Evolutionary conservation across 2,888 invertebrate genomes (phyloP), one percentile per base, ranked within the genome.

Genomic region (Acleris emargana): DNA sequence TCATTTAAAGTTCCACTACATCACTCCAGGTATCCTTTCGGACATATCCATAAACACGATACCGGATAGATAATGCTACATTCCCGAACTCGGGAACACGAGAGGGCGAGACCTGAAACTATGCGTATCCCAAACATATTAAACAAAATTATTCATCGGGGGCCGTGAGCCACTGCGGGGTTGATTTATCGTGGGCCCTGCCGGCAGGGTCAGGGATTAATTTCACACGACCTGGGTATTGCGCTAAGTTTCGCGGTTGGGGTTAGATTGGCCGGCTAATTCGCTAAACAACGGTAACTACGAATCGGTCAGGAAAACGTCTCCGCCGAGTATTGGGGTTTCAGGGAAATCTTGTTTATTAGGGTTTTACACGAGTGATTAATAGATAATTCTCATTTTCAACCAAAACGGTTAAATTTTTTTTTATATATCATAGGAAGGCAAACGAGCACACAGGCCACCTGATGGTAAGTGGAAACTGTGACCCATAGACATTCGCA

Each of bases 71-170:
- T 5, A 47, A 61, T 20, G 52, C 58, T 5, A 42, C 25, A 53
- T 53, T 53, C 64, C 58, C 9, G 16, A 57, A 38, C 50, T 49
- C 38, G 43, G 17, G 38, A 50, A 25, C 49, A 38, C 50, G 57
- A 38, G 22, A 45, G 47, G 58, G 42, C 18, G 20, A n/a, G 54
- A 55, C 55, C 55, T 22, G 47, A 45, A 50, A 60, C 59, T 64
- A 55, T 60, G 64, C 54, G 20, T 57, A 51, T 50, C 50, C 54
- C 22, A 5, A n/a, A 54, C 52, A 49, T 58, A 59, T 50, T 55
- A 28, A 5, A 22, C 28, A 45, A 55, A 55, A 60, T 55, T 59
- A 60, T 60, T 60, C 55, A 51, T 18, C 16, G 32, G 50, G 49
- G 49, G 38, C 17, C 38, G 17, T 22, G 53, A 42, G 25, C 50